Evolutionary conservation across 2,797 vertebrate genomes (phyloP).

Genomic region (Anniella stebbinsi): DNA sequence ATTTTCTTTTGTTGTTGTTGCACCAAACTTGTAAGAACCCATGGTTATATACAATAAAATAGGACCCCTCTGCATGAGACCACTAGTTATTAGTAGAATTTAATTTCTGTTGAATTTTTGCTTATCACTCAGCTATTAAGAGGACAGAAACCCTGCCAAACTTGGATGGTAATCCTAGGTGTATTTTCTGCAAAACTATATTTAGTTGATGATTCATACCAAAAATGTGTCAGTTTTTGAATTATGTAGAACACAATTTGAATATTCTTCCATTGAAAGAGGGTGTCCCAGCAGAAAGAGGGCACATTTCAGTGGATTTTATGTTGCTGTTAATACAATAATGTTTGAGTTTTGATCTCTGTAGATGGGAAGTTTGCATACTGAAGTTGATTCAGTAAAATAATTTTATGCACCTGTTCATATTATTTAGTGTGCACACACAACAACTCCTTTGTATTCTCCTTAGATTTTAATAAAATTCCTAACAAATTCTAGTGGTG

Average conservation of each 20-base stretch:
- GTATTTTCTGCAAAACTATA: background rate
- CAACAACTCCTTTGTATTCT: background rate
- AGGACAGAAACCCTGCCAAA: background rate
- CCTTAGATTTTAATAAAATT: background rate
- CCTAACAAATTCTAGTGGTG: background rate
- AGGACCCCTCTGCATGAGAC: background rate
- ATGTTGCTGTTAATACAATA: background rate
- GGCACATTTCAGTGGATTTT: background rate
- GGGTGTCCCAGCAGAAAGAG: background rate
- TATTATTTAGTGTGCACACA: background rate
- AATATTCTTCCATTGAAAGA: background rate
- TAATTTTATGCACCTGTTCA: background rate
- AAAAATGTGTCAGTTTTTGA: too few species aligned
- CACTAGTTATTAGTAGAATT: background rate
- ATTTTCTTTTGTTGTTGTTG: too few species aligned
- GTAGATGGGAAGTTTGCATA: background rate
- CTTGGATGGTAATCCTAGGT: background rate
- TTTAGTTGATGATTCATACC: background rate
- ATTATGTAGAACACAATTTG: background rate
- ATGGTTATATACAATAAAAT: too few species aligned
- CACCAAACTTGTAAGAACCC: too few species aligned
- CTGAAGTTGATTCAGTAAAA: background rate
- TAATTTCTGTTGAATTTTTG: too few species aligned
- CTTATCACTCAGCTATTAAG: background rate
- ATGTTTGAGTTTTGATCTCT: background rate